Evolutionary conservation across 2,797 vertebrate genomes (phyloP).

Genomic region (Labroides dimidiatus): DNA sequence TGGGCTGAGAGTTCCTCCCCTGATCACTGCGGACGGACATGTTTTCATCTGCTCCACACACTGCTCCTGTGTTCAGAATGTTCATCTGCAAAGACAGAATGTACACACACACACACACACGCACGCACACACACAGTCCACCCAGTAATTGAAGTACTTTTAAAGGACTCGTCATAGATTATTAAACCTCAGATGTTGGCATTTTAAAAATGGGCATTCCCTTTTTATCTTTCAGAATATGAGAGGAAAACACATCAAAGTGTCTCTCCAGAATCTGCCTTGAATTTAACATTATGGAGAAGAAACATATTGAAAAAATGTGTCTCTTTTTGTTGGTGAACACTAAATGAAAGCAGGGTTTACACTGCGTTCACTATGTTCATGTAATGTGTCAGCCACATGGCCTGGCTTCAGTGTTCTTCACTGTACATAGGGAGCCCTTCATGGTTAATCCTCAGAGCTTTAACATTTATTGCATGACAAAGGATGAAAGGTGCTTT

Average conservation of each 20-base stretch:
- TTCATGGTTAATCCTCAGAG: neutral
- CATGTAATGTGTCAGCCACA: conserved; percentile 50
- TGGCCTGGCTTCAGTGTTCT: conserved; percentile 15
- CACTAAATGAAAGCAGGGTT: conserved; percentile 46
- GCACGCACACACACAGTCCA: neutral
- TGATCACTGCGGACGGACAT: conserved; percentile 16
- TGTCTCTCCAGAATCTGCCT: conserved; percentile 27
- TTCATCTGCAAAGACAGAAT: conserved; percentile 38
- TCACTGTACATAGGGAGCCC: conserved; percentile 16
- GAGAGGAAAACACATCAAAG: conserved; percentile 33
- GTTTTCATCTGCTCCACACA: conserved; percentile 31
- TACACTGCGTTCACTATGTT: conserved; percentile 49
- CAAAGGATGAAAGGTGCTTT: neutral
- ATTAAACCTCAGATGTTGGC: conserved; percentile 11
- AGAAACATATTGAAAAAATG: conserved; percentile 19
- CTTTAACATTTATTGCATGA: neutral
- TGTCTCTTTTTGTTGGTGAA: conserved; percentile 25
- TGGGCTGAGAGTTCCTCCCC: conserved; percentile 26
- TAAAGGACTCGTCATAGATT: neutral
- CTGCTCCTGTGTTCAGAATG: neutral
- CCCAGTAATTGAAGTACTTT: conserved; percentile 1
- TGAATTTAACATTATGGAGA: conserved; percentile 26
- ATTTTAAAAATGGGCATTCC: conserved; percentile 14
- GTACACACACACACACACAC: neutral
- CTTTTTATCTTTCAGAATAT: conserved; percentile 6